These are phyloP conservation scores for Phyllotreta striolata DNA, from an alignment of 2,888 invertebrate genomes.

Conservation along the genomic window DNA sequence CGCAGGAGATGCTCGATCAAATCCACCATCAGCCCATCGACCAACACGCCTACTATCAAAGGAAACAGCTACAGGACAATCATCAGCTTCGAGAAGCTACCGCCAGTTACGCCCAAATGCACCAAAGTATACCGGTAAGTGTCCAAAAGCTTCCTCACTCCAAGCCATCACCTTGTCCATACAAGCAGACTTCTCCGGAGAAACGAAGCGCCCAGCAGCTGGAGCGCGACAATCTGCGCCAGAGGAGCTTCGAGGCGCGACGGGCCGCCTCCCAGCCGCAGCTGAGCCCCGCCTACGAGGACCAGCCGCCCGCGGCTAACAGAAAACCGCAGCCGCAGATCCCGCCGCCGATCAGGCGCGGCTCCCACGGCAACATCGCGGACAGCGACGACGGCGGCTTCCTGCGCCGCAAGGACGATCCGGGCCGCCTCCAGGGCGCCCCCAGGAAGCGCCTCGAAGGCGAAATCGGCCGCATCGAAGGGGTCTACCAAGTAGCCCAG, in stretches of 20 bases:
- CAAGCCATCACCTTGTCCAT: too few species aligned
- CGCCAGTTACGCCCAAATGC: conserved; percentile 51
- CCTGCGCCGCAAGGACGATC: conserved; percentile 54
- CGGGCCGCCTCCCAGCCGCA: conserved; percentile 75
- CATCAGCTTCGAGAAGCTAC: conserved; percentile 45
- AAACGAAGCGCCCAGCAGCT: conserved; percentile 70
- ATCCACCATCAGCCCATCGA: not conserved
- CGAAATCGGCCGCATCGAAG: conserved; percentile 62
- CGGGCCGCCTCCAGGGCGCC: conserved; percentile 54
- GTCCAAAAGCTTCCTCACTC: too few species aligned
- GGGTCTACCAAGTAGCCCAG: conserved; percentile 67
- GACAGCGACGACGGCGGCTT: conserved; percentile 68
- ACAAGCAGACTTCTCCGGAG: conserved; percentile 58
- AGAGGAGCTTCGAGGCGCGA: conserved; percentile 67
- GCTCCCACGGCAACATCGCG: conserved; percentile 69
- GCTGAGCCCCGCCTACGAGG: conserved; percentile 63
- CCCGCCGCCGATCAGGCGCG: conserved; percentile 60
- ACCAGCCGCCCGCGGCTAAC: conserved; percentile 53
- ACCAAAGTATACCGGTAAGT: conserved; percentile 37
- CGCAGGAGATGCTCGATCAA: conserved; percentile 67
- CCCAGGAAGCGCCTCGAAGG: conserved; percentile 56
- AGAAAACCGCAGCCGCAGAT: conserved; percentile 57
- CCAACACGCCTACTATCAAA: conserved; percentile 56
- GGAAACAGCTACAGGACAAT: conserved; percentile 38
- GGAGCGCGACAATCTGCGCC: conserved; percentile 67